Evolutionary conservation across 2,797 vertebrate species (phyloP).

Genomic region (Hapalemur alaotrensis): DNA sequence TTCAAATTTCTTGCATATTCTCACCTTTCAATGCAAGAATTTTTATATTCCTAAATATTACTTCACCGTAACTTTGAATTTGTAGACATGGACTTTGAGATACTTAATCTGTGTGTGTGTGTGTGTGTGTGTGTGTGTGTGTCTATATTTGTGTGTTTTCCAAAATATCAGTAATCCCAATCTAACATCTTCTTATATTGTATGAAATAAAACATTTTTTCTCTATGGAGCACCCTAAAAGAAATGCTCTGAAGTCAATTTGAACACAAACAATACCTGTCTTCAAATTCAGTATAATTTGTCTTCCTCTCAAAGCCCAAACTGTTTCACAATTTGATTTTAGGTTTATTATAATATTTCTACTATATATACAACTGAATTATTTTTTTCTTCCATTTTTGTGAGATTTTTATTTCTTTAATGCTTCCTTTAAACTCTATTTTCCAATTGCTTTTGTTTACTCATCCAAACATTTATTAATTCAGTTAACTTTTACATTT

Average conservation of each 20-base stretch:
- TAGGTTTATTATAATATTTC: neutral
- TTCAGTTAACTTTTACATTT: neutral
- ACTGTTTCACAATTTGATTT: neutral
- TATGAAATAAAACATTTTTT: neutral
- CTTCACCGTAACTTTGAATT: neutral
- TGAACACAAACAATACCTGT: neutral
- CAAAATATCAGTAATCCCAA: neutral
- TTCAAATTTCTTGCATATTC: neutral
- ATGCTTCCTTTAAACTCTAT: neutral
- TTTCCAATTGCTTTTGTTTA: neutral
- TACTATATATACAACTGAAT: neutral
- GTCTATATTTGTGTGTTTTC: neutral
- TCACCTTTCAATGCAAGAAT: neutral
- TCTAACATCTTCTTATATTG: neutral
- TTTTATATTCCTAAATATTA: neutral
- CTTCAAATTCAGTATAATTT: neutral
- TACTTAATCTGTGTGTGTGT: neutral
- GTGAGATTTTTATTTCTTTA: neutral
- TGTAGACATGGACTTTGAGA: neutral
- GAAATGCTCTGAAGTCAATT: neutral
- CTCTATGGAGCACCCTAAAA: neutral
- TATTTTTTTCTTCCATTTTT: neutral
- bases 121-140: neutral
- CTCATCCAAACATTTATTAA: neutral
- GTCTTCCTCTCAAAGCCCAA: neutral